Evolutionary conservation across 2,113 vertebrate species (phyloP).

Genomic region (Ariopsis seemanni): DNA sequence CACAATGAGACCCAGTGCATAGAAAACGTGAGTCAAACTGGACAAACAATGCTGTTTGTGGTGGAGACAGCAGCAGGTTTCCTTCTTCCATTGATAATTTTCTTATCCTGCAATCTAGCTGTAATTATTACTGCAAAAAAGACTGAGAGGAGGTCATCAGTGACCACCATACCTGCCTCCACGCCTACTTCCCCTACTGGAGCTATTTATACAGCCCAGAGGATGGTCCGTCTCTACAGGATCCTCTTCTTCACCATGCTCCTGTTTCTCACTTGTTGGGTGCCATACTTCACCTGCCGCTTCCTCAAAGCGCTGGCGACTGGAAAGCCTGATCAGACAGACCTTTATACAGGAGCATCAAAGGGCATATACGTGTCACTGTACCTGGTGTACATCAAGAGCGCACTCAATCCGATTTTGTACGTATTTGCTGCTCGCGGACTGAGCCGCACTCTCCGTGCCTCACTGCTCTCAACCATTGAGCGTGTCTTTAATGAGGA

Average conservation of each 20-base stretch:
- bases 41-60: constrained; percentile 54
- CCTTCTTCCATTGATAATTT: constrained; percentile 71
- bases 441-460: constrained; percentile 64
- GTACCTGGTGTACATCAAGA: constrained; percentile 74
- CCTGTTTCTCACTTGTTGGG: constrained; percentile 77
- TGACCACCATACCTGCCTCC: constrained; percentile 22
- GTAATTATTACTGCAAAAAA: constrained; percentile 61
- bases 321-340: fast-evolving
- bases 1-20: constrained; percentile 33
- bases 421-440: constrained; percentile 76
- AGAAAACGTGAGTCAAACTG: constrained; percentile 25
- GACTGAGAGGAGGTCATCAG: constrained; percentile 11
- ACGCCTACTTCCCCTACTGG: constrained; percentile 1
- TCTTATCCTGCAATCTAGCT: constrained; percentile 70
- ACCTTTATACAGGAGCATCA: fast-evolving
- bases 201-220: constrained; percentile 46
- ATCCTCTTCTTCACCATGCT: constrained; percentile 76
- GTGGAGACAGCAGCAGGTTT: constrained; percentile 70
- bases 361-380: constrained; percentile 61
- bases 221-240: constrained; percentile 68
- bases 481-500: constrained; percentile 74
- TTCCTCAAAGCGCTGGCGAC: constrained; percentile 59
- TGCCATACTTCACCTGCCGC: constrained; percentile 75
- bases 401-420: constrained; percentile 73
- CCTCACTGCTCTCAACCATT: constrained; percentile 70